Base-by-base conservation (phyloP, 2,888 invertebrate genomes). In the Epinotia brunnichana region DNA sequence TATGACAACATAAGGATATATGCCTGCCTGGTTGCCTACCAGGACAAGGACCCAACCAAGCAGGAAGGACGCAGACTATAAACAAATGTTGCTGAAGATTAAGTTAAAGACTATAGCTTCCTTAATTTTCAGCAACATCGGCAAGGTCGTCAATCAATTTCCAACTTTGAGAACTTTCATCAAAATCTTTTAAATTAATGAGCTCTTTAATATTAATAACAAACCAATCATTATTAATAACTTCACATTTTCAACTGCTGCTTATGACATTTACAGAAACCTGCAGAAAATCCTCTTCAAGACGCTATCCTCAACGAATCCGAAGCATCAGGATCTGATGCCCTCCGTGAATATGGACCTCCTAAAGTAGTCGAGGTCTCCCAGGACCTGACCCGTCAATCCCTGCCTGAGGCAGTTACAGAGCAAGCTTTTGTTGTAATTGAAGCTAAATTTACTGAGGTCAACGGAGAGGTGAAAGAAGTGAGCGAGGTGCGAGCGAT, bases 301-400 rank as follows among this genome's bases (percentile, higher is more conserved):
- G 93, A 93, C 61, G 83, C 86, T 44, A 84, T 91, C n/a, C 73
- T 87, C 15, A 82, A 86, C 76, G 90, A 89, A 44, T 88, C 90
- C 0, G 92, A 91, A 70, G 90, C 92, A 2, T 92, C 93, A 29
- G 91, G 92, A 0, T 92, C 92, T 11, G 92, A 94, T 64, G 89
- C 90, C 63, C 91, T 94, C 17, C 88, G 89, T 70, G 90, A 92
- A 74, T 94, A 94, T 74, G 90, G 91, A 17, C 92, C 94, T 9
- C 93, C 94, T 7, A 92, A 92, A 54, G 84, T 83, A 0, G 78
- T 79, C 0, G 86, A 87, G 7, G 79, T 83, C 0, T 78, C 83
- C 11, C 82, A 83, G 48, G 84, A 86, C n/a, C 75, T 83, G 5
- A 81, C 81, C 1, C 82, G 82, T 73, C 92, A 92, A 69, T 85